Percentiles rank a stretch among this genome's conserved stretches.
phyloP scores from a whole-genome alignment of 2,113 vertebrate species.

The Prinia subflava region DNA sequence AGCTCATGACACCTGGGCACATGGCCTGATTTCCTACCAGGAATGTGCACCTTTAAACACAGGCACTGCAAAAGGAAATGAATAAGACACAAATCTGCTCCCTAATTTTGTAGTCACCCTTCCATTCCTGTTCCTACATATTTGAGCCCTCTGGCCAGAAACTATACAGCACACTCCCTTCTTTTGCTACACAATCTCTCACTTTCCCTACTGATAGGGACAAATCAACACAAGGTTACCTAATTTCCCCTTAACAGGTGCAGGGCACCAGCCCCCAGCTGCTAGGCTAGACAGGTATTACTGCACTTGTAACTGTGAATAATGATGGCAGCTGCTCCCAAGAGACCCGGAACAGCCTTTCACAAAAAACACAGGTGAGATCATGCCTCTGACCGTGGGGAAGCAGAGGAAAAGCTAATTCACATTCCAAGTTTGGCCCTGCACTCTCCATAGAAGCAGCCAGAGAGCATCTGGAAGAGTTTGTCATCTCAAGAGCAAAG shows the following conservation, averaged over 20 bases:
- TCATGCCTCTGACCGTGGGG: not conserved
- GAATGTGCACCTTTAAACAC: not conserved
- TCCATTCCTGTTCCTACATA: not conserved
- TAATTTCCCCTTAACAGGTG: not conserved
- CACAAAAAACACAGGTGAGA: not conserved
- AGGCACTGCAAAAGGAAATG: not conserved
- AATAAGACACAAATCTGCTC: not conserved
- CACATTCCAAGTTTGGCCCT: not conserved
- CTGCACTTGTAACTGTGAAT: not conserved
- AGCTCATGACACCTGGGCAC: not conserved
- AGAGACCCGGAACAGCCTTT: not conserved
- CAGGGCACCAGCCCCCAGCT: not conserved
- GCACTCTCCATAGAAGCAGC: not conserved
- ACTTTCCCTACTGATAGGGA: not conserved
- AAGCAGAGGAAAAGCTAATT: not conserved
- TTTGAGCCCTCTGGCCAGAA: not conserved
- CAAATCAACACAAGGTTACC: not conserved
- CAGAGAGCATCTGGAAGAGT: not conserved
- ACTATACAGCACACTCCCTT: not conserved
- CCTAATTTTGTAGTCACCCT: not conserved
- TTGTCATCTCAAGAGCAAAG: not conserved
- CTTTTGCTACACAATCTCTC: not conserved
- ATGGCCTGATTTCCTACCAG: not conserved
- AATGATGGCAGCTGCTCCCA: not conserved
- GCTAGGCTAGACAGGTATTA: not conserved